Conservation (phyloP, 2,888 invertebrate species). For the Altica lythri region DNA sequence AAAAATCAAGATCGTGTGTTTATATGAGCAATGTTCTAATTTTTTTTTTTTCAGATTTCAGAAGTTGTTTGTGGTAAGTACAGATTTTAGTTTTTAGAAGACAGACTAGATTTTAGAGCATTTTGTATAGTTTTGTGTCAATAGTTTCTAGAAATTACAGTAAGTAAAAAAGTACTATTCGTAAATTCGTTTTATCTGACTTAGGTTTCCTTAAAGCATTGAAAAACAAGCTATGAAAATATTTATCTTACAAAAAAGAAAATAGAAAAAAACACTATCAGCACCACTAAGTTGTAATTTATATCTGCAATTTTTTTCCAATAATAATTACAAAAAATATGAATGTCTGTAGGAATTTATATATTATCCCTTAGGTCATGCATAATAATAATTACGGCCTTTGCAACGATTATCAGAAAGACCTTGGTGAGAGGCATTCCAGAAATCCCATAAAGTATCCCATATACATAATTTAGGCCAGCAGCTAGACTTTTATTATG, state of each 20-base stretch:
- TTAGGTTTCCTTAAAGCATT: neutral
- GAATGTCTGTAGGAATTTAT: constrained; percentile 22
- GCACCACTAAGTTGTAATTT: constrained; percentile 18
- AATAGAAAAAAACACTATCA: too few relatives aligned
- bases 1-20: too few relatives aligned
- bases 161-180: too few relatives aligned
- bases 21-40: too few relatives aligned
- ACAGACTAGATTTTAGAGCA: too few relatives aligned
- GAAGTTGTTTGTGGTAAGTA: too few relatives aligned
- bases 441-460: constrained; percentile 26
- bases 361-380: constrained; percentile 25
- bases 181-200: too few relatives aligned
- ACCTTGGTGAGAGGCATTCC: constrained; percentile 27
- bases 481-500: neutral
- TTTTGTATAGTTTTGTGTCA: too few relatives aligned
- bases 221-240: constrained; percentile 4
- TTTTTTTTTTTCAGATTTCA: too few relatives aligned
- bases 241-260: constrained; percentile 10
- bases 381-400: constrained; percentile 25
- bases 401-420: constrained; percentile 23
- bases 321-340: constrained; percentile 21
- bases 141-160: too few relatives aligned
- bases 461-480: constrained; percentile 13
- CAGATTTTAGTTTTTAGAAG: too few relatives aligned
- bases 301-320: constrained; percentile 15